Base-by-base conservation (phyloP, 2,113 vertebrate genomes). In the Polypterus senegalus region DNA sequence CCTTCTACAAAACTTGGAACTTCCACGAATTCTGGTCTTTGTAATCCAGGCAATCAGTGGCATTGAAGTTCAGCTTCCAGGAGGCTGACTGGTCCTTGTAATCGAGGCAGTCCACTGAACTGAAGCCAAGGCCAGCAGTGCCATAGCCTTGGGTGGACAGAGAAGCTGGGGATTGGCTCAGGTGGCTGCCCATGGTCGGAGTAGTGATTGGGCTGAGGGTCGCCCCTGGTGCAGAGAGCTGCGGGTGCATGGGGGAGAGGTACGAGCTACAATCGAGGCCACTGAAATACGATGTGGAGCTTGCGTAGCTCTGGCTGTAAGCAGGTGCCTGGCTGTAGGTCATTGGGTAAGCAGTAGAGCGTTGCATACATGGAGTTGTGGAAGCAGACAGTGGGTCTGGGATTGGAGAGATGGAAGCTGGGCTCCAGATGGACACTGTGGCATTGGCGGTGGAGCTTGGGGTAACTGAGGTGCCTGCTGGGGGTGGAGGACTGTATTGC, bases 1-100 rank as follows among this genome's bases (percentile, higher is more conserved):
- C 7, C 9, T 11, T 4, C 73, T 87, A 92, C 81, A 92, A 88
- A 58, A 92, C 90, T 76, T 92, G 91, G 79, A 92, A 92, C 71
- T 92, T 92, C 90, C 91, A 92, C 66, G 91, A 89, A 72, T 86
- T 90, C 70, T 92, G 91, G 61, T 92, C 91, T 71, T 92, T 92
- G 80, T 92, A 92, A 76, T 92, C 91, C 77, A 92, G 80, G 76
- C 91, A 92, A 74, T 92, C 91, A 47, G 87, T 75, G 4, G 87
- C 76, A 9, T 83, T 87, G 73, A 92, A 92, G 73, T 88, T 89
- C 63, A 92, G 85, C 71, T 92, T 92, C 91, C 91, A 92, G 62
- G 81, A 70, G 61, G 73, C 69, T 47, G 80, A 72, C 73, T 87
- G 88, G 63, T 92, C 91, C 74, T 92, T 92, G 83, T 92, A 92